Evolutionary conservation across 2,113 vertebrate species (phyloP), one percentile per base, ranked within the genome.

Genomic region (Clarias gariepinus): DNA sequence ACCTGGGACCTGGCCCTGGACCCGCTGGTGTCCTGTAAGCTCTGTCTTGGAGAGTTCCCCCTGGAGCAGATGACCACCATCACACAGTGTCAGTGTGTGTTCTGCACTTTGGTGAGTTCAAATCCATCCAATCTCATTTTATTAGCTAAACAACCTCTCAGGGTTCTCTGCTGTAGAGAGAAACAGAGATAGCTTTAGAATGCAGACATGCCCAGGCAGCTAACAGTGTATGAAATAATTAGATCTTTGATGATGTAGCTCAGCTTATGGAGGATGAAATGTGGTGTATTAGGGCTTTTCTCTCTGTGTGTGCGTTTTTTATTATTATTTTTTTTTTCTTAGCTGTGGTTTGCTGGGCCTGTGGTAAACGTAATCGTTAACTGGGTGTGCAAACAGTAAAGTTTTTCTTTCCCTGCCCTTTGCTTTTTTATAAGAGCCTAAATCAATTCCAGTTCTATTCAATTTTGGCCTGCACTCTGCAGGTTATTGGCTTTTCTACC

Each of bases 1-100:
- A 98, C 97, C 33, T 99, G 98, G 98, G 98, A 99, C 93, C 94
- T 99, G 96, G 98, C 98, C 82, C 95, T 99, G 81, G 98, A 99
- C 90, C 98, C 98, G 0, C 93, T 99, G 92, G 96, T 99, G 82
- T 98, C 98, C 69, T 99, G 98, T 94, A 99, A 99, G 92, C 96
- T 99, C 91, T 99, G 98, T 89, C 97, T 99, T 77, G 98, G 98
- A 92, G 98, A 99, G 95, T 99, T 97, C 88, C 97, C 98, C 0
- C 94, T 97, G 93, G 98, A 99, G 93, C 97, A 98, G 95, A 99
- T 98, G 98, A 99, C 98, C 77, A 99, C 97, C 87, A 96, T 99
- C 90, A 94, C 97, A 85, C 98, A 99, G 96, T 99, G 98, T 95
- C 98, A 99, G 92, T 99, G 98, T 94, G 95, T 98, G 94, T 99